These are phyloP conservation scores for Mionectes olivaceus DNA, from an alignment of 2,797 vertebrate genomes.

Conservation along the genomic window DNA sequence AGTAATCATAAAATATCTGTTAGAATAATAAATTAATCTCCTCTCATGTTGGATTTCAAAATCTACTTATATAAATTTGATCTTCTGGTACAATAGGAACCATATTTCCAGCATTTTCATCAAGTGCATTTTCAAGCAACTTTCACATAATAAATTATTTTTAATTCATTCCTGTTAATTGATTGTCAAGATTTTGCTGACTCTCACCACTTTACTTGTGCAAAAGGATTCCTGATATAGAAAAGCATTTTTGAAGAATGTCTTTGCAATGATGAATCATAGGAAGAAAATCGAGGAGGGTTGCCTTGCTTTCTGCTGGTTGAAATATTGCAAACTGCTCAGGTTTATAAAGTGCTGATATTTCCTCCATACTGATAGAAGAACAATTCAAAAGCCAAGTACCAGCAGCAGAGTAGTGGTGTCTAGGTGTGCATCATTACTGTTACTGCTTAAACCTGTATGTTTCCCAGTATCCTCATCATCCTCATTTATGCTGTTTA, in stretches of 20 bases:
- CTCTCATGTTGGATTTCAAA: background rate
- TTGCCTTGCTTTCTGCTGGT: background rate
- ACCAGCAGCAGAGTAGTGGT: background rate
- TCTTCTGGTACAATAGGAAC: background rate
- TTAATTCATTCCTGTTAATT: background rate
- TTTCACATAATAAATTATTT: background rate
- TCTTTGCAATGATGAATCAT: slow-evolving; percentile 23
- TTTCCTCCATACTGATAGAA: background rate
- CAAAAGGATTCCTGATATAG: background rate
- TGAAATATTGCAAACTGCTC: background rate
- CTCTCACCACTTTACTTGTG: background rate
- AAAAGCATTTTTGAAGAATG: background rate
- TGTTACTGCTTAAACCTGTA: background rate
- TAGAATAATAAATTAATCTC: background rate
- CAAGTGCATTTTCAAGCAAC: background rate
- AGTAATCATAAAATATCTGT: background rate
- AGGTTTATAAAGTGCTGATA: background rate
- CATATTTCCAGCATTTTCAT: background rate
- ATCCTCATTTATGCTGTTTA: background rate
- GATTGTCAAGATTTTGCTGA: slow-evolving; percentile 30
- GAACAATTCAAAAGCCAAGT: background rate
- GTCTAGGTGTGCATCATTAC: background rate
- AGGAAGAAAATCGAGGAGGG: background rate
- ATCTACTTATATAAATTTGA: background rate
- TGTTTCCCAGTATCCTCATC: background rate